A percentile compares a stretch with the other conserved stretches of the same genome.
Conservation (phyloP, 2,113 vertebrate genomes). For the Engraulis encrasicolus region DNA sequence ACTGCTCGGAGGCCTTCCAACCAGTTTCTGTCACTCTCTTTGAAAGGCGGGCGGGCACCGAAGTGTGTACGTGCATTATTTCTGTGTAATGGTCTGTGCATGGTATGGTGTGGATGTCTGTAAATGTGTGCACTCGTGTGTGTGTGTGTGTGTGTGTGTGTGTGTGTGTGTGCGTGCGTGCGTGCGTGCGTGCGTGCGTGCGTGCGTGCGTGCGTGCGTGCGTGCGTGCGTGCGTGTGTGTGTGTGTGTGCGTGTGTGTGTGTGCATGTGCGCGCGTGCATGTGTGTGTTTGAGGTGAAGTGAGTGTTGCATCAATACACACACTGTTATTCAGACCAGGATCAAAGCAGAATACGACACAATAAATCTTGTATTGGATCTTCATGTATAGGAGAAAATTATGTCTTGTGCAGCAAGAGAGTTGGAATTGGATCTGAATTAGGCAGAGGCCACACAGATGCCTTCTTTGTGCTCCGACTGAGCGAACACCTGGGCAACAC, state of each 20-base stretch:
- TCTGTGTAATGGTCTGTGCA: conserved; percentile 23
- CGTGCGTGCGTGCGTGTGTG: background rate
- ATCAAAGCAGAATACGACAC: background rate
- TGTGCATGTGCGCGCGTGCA: background rate
- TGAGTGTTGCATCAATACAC: background rate
- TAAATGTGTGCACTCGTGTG: background rate
- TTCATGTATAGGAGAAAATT: background rate
- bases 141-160: background rate
- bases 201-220: background rate
- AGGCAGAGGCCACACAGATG: background rate
- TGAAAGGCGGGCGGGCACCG: conserved; percentile 1
- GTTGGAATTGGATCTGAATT: background rate
- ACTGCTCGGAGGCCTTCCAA: conserved; percentile 20
- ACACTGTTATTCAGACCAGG: background rate
- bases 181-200: background rate
- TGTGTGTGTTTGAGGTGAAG: background rate
- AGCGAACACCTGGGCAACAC: conserved; percentile 3
- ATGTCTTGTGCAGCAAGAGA: background rate
- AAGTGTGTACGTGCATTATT: conserved; percentile 21
- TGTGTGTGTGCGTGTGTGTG: background rate
- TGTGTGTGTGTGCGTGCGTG: background rate
- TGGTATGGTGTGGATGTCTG: background rate
- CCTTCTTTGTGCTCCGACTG: background rate
- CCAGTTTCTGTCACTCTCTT: conserved; percentile 17
- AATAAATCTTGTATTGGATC: background rate